phyloP scores from a whole-genome alignment of 2,888 invertebrate genomes.

The Ophion ventricosus region DNA sequence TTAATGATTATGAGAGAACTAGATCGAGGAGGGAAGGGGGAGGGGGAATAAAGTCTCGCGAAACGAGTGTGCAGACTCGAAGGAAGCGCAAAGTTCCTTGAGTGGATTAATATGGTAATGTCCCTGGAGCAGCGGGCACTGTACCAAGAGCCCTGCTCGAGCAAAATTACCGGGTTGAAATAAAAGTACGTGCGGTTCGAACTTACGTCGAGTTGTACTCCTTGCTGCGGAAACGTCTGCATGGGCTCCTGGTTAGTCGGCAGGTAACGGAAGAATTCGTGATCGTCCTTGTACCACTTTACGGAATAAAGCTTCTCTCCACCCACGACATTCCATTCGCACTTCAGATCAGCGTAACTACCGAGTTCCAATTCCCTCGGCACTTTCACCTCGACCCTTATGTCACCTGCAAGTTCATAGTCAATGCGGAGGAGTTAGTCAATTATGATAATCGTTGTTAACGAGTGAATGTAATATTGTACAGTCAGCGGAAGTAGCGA shows the following conservation, averaged over 20 bases:
- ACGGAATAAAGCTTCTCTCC: constrained; percentile 75
- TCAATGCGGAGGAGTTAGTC: not conserved
- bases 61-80: constrained; percentile 10
- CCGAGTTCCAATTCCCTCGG: constrained; percentile 75
- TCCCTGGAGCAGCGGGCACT: constrained; percentile 21
- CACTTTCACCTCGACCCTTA: constrained; percentile 73
- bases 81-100: constrained; percentile 52
- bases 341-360: constrained; percentile 71
- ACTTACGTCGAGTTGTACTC: constrained; percentile 77
- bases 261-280: constrained; percentile 78
- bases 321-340: constrained; percentile 73
- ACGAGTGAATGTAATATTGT: not conserved
- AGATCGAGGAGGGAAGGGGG: not conserved
- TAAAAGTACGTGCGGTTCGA: constrained; percentile 26
- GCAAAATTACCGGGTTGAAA: constrained; percentile 25
- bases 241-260: constrained; percentile 72
- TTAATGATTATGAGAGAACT: constrained; percentile 43
- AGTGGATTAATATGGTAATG: constrained; percentile 66
- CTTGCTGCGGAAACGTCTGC: constrained; percentile 73
- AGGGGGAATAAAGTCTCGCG: constrained; percentile 20
- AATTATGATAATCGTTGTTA: too few relatives aligned
- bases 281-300: constrained; percentile 80
- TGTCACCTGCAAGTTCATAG: constrained; percentile 65
- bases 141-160: constrained; percentile 6
- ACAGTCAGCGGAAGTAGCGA: too few relatives aligned